A percentile compares a stretch with the other conserved stretches of the same genome.
phyloP scores from a whole-genome alignment of 2,113 vertebrate species.

The Gasterosteus aculeatus region DNA sequence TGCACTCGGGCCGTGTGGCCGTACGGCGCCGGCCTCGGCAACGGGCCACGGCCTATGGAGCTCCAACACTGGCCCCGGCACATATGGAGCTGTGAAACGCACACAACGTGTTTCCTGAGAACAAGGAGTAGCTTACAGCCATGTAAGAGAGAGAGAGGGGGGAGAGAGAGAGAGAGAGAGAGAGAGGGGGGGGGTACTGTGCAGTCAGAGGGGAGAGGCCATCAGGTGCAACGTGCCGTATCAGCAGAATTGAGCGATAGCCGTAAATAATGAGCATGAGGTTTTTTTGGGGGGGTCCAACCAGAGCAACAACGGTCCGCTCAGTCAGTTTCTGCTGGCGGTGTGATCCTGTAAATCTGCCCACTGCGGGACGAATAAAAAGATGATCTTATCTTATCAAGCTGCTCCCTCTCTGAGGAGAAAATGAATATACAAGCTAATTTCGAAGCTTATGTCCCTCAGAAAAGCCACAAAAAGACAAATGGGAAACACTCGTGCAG shows the following conservation, averaged over 20 bases:
- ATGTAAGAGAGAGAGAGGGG: not conserved
- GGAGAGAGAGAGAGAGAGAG: not conserved
- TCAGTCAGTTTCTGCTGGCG: slow-evolving; percentile 32
- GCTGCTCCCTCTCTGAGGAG: not conserved
- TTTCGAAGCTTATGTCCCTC: not conserved
- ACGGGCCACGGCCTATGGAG: slow-evolving; percentile 1
- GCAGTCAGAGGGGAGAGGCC: slow-evolving; percentile 16
- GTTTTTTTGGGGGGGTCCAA: not conserved
- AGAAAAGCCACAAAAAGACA: slow-evolving; percentile 1
- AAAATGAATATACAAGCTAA: not conserved
- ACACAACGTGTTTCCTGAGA: not conserved
- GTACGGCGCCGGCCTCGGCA: not conserved
- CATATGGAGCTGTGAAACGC: not conserved
- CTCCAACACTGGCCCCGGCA: not conserved
- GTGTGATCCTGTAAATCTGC: slow-evolving; percentile 2
- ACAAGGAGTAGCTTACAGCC: not conserved
- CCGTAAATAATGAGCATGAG: slow-evolving; percentile 47
- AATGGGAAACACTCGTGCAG: slow-evolving; percentile 14
- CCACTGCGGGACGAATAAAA: no score
- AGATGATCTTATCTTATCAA: not conserved
- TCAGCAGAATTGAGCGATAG: slow-evolving; percentile 56
- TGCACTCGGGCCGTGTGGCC: slow-evolving; percentile 14
- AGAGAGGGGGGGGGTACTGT: not conserved
- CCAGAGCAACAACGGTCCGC: slow-evolving; percentile 46
- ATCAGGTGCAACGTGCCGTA: slow-evolving; percentile 30